Evolutionary conservation across 2,888 invertebrate genomes (phyloP).

Genomic region (Boloria selene): DNA sequence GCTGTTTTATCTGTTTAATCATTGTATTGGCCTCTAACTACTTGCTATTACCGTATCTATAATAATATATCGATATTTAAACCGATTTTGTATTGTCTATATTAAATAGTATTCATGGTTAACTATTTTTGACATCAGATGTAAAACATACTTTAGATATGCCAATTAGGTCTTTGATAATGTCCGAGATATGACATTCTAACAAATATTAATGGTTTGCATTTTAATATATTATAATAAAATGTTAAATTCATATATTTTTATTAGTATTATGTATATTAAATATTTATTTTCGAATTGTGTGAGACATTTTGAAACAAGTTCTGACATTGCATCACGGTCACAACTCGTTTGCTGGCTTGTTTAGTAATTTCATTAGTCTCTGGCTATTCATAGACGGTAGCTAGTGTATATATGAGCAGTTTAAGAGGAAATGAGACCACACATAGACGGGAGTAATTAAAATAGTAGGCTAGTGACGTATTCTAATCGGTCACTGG

Average conservation of each 20-base stretch:
- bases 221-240: constrained; percentile 12
- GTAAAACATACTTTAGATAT: neutral
- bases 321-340: constrained; percentile 19
- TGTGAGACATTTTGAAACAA: constrained; percentile 18
- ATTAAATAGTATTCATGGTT: neutral
- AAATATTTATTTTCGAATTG: constrained; percentile 8
- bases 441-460: constrained; percentile 38
- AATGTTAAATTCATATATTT: constrained; percentile 1
- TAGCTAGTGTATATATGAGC: constrained; percentile 3
- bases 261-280: neutral
- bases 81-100: neutral
- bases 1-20: constrained; percentile 33
- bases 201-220: constrained; percentile 15
- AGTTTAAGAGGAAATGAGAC: constrained; percentile 33
- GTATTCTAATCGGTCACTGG: constrained; percentile 78
- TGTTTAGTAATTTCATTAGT: constrained; percentile 24
- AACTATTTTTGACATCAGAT: constrained; percentile 5
- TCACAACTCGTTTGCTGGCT: constrained; percentile 22
- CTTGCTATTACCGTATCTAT: constrained; percentile 4
- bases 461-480: constrained; percentile 54
- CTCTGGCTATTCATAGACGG: constrained; percentile 10
- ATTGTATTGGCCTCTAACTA: constrained; percentile 31
- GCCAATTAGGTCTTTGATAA: constrained; percentile 11
- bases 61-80: neutral
- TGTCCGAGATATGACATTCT: constrained; percentile 4